These are phyloP conservation scores for Boloria selene DNA, from an alignment of 2,888 invertebrate species.

Conservation along the genomic window DNA sequence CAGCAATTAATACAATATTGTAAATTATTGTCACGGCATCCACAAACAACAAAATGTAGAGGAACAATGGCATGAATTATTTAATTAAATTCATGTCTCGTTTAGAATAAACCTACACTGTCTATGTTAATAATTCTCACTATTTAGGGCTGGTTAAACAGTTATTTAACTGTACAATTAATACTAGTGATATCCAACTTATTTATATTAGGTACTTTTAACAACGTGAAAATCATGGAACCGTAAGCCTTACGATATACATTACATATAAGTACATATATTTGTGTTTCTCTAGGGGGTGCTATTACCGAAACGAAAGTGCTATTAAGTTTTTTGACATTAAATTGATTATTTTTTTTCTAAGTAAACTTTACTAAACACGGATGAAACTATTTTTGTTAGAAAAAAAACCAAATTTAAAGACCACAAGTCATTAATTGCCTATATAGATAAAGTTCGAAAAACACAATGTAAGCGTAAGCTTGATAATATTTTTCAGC, in stretches of 20 bases:
- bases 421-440: too few relatives aligned
- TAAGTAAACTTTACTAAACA: too few relatives aligned
- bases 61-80: conserved; percentile 7
- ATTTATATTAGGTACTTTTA: neutral
- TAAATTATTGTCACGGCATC: conserved; percentile 13
- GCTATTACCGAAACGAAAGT: too few relatives aligned
- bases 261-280: too few relatives aligned
- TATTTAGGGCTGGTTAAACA: neutral
- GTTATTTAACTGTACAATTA: conserved; percentile 3
- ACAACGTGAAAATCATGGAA: neutral
- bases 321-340: too few relatives aligned
- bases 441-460: too few relatives aligned
- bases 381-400: too few relatives aligned
- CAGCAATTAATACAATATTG: conserved; percentile 14
- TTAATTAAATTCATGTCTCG: conserved; percentile 15
- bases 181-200: neutral
- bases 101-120: conserved; percentile 13
- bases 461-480: too few relatives aligned
- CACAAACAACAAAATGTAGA: conserved; percentile 16
- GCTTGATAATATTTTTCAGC: conserved; percentile 8
- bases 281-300: too few relatives aligned
- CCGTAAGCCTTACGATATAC: too few relatives aligned
- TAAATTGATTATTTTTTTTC: too few relatives aligned
- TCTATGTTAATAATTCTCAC: conserved; percentile 1
- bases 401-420: too few relatives aligned